Evolutionary conservation across 2,113 vertebrate species (phyloP).

Genomic region (Entelurus aequoreus): DNA sequence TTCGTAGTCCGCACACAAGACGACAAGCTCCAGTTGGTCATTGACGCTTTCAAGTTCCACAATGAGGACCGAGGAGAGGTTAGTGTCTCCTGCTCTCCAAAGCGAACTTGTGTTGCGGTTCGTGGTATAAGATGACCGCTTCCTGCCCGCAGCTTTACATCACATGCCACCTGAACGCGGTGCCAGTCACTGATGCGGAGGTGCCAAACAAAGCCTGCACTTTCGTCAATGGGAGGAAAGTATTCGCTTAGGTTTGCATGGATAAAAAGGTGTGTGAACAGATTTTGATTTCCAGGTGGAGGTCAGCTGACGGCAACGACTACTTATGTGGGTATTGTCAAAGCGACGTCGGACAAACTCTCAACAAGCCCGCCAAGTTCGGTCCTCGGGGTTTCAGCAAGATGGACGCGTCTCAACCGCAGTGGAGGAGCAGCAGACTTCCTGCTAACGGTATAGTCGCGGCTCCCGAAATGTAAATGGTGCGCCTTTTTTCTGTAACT

Average conservation of each 20-base stretch:
- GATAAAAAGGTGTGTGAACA: background rate
- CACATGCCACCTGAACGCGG: constrained; percentile 57
- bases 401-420: background rate
- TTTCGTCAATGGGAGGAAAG: constrained; percentile 46
- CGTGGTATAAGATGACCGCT: background rate
- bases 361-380: constrained; percentile 10
- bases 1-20: constrained; percentile 49
- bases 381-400: constrained; percentile 41
- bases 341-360: background rate
- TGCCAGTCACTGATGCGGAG: constrained; percentile 34
- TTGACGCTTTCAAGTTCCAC: constrained; percentile 65
- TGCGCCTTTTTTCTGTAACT: background rate
- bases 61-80: constrained; percentile 40
- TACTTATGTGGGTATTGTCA: constrained; percentile 55
- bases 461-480: accelerated
- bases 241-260: background rate
- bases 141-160: constrained; percentile 53
- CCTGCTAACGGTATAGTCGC: background rate
- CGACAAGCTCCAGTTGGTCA: constrained; percentile 44
- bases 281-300: constrained; percentile 41
- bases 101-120: background rate
- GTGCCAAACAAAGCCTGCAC: constrained; percentile 55
- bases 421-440: constrained; percentile 10
- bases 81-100: background rate
- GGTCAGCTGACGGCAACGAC: constrained; percentile 60